A percentile compares a stretch with the other conserved stretches of the same genome.
phyloP scores from a whole-genome alignment of 2,888 invertebrate species.

The Nemotelus nigrinus region DNA sequence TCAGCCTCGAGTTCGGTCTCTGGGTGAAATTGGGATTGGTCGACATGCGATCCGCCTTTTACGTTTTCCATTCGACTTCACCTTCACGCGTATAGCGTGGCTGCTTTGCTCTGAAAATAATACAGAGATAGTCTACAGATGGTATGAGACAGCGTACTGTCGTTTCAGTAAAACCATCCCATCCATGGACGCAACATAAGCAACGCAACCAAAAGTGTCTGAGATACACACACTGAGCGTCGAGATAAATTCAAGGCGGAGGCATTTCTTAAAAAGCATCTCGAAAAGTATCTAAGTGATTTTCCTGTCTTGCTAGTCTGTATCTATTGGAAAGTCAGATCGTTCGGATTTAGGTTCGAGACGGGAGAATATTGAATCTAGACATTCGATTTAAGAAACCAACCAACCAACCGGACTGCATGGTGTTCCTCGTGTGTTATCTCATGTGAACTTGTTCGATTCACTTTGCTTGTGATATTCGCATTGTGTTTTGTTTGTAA shows the following conservation, averaged over 20 bases:
- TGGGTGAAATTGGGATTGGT: constrained; percentile 46
- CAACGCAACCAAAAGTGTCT: constrained; percentile 11
- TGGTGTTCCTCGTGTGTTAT: neutral
- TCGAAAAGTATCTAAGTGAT: constrained; percentile 10
- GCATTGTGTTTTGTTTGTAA: too few relatives aligned
- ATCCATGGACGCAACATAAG: constrained; percentile 14
- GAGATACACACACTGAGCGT: neutral
- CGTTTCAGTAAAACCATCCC: constrained; percentile 19
- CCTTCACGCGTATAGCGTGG: constrained; percentile 9
- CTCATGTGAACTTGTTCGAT: neutral
- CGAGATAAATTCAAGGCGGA: constrained; percentile 29
- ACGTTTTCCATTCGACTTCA: constrained; percentile 31
- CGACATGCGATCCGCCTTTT: constrained; percentile 49
- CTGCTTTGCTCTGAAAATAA: constrained; percentile 22
- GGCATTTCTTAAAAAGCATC: constrained; percentile 21
- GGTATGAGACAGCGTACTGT: constrained; percentile 36
- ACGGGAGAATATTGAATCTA: neutral
- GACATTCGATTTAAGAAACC: neutral
- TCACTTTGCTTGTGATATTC: constrained; percentile 9
- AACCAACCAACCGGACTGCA: constrained; percentile 3
- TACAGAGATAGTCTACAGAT: constrained; percentile 12
- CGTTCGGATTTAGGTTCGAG: too few relatives aligned
- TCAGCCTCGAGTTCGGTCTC: constrained; percentile 1
- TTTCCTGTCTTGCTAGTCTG: constrained; percentile 25
- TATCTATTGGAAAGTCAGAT: neutral